Conservation (phyloP, 2,888 invertebrate species). For the Megastigmus dorsalis region DNA sequence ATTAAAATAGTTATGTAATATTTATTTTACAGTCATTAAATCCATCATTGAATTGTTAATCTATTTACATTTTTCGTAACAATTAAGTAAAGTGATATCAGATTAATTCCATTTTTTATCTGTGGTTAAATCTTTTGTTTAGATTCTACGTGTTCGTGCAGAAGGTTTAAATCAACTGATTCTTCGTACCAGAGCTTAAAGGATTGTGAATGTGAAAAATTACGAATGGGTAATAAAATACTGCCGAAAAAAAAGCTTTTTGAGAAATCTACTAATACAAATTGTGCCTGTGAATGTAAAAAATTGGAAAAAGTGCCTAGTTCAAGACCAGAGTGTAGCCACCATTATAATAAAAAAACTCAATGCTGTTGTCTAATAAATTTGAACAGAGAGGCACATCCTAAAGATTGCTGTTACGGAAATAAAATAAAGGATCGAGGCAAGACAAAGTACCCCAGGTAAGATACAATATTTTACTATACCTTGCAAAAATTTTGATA, state of each 20-base stretch:
- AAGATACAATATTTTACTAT: conserved; percentile 34
- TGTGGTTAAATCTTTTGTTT: background rate
- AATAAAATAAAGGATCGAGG: conserved; percentile 54
- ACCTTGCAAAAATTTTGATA: too few species aligned
- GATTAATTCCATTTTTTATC: background rate
- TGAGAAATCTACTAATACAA: conserved; percentile 1
- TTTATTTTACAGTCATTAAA: background rate
- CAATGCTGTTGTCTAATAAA: conserved; percentile 27
- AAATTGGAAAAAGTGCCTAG: conserved; percentile 24
- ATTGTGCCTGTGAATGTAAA: conserved; percentile 40
- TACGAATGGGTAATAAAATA: conserved; percentile 30
- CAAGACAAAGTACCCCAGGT: conserved; percentile 44
- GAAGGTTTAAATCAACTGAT: background rate
- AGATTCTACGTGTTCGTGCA: conserved; percentile 20
- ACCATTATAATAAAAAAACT: conserved; percentile 2
- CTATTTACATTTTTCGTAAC: background rate
- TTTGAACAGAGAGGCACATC: conserved; percentile 12
- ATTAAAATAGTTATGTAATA: background rate
- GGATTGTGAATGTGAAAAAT: conserved; percentile 58
- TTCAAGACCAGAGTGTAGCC: conserved; percentile 3
- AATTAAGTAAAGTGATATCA: too few species aligned
- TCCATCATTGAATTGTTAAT: background rate
- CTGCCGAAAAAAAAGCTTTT: conserved; percentile 6
- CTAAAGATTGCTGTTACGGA: conserved; percentile 55
- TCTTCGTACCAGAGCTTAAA: conserved; percentile 53